Base-by-base conservation (phyloP, 2,888 invertebrate genomes). In the Synergus itoensis region DNA sequence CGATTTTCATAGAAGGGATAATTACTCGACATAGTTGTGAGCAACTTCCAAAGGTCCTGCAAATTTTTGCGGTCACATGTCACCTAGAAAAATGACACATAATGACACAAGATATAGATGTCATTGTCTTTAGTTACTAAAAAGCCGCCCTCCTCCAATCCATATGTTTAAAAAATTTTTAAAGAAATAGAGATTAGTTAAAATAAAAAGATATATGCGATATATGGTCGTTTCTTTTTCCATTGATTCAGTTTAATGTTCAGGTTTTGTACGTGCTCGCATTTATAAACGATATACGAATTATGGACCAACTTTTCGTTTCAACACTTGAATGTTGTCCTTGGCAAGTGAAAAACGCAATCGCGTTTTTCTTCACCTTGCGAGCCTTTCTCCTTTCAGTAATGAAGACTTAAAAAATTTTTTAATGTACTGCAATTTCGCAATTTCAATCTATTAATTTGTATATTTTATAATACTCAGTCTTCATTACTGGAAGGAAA, bases 311-410 rank as follows among this genome's bases (percentile, higher is more conserved):
- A 9, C 18, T 1, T n/a, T 18, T 60, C 60, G 62, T 84, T 85
- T 83, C 83, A 81, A 78, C 79, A 81, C 53, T 69, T 64, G 77
- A 81, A 76, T 63, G 76, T 65, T 77, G 82, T 81, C 84, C 84
- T 87, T 86, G 84, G 83, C 83, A 85, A 86, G 83, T 83, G 83
- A 84, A 85, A 86, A 76, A 81, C 79, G 77, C 57, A 79, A 80
- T 81, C 81, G 7, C 28, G 11, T 60, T 60, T 60, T 60, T 60
- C 60, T 60, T 60, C 18, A 18, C 60, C 60, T 60, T 21, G 45
- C 12, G 11, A 21, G 60, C 21, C 60, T 60, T 60, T 60, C 60
- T 18, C 60, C 60, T 60, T 60, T 12, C 60, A 21, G 11, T 21
- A 21, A 60, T 60, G 9, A 21, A 60, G 9, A n/a, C n/a, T 60